Base-by-base conservation (phyloP, 2,113 vertebrate genomes). In the Pedionomus torquatus region DNA sequence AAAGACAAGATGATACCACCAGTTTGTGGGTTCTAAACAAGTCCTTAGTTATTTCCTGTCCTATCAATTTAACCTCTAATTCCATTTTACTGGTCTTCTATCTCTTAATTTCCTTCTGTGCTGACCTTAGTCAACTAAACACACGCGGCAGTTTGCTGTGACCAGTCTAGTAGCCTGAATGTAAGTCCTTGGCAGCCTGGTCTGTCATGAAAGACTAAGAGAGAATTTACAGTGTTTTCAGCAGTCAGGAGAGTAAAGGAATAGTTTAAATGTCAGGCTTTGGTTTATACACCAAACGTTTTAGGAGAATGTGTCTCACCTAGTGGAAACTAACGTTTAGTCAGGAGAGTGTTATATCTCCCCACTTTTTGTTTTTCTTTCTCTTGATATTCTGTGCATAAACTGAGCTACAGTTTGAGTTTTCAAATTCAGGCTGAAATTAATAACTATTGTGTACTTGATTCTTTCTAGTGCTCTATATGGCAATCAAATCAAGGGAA, bases 351-450 rank as follows among this genome's bases (percentile, higher is more conserved):
- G 13, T 72, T 15, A 0, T 60, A 20, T 43, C 65, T 87, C 28
- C 49, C 21, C 14, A 23, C 4, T 44, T 81, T 20, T 7, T 81
- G 9, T 41, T 94, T 75, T 15, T 44, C 5, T 71, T 76, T 86
- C 48, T 68, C 16, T 70, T 41, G 11, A 10, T 81, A 30, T 10
- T 16, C 17, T 35, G 7, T 31, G 19, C 21, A 54, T 46, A 85
- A 89, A 68, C 18, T 0, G 0, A 82, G 41, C 39, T 72, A 13
- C 25, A 23, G 23, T 35, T 28, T 76, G n/a, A 43, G 7, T 16
- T 88, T 83, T 71, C 30, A 51, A 48, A 41, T 0, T 64, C 35
- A 64, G 61, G 24, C 69, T 12, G 49, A 83, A 90, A 76, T 43
- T 0, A 75, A 46, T 37, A 80, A 44, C 9, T 13, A 10, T 44